Conservation (phyloP, 1,140 invertebrate species). For the Mylabris phalerata region DNA sequence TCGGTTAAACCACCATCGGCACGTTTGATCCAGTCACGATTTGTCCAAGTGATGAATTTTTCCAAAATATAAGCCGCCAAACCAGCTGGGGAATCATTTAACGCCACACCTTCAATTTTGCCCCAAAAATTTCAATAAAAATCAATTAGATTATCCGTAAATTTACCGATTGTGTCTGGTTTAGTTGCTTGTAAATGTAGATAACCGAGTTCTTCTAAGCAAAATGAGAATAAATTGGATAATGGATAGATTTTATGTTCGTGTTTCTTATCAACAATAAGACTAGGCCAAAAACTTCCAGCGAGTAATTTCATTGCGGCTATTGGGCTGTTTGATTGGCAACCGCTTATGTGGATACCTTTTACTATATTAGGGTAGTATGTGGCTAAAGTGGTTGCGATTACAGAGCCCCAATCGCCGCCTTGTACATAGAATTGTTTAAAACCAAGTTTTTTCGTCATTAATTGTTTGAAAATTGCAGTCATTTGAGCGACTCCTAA, state of each 20-base stretch:
- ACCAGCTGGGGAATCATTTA: conserved; percentile 63
- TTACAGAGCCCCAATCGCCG: conserved; percentile 71
- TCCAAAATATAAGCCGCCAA: conserved; percentile 78
- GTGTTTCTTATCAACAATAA: conserved; percentile 52
- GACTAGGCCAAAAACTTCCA: conserved; percentile 48
- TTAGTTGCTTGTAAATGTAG: conserved; percentile 76
- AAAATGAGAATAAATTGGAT: conserved; percentile 39
- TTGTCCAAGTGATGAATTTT: conserved; percentile 74
- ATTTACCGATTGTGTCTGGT: conserved; percentile 81
- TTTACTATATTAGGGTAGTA: conserved; percentile 64
- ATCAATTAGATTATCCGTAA: background rate
- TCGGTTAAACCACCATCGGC: conserved; percentile 66
- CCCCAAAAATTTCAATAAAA: conserved; percentile 4
- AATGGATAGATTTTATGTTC: conserved; percentile 57
- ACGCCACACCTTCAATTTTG: conserved; percentile 47
- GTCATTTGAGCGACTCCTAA: conserved; percentile 57
- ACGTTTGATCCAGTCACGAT: conserved; percentile 47
- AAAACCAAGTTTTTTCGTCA: conserved; percentile 66
- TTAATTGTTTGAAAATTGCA: conserved; percentile 73
- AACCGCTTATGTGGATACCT: conserved; percentile 64
- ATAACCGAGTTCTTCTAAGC: conserved; percentile 71
- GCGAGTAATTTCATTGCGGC: conserved; percentile 48
- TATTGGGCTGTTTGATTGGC: conserved; percentile 38
- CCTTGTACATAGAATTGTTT: conserved; percentile 77
- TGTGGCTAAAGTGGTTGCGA: conserved; percentile 52